These are phyloP conservation scores for Epirrhoe alternata DNA, from an alignment of 2,888 invertebrate genomes.

Conservation along the genomic window DNA sequence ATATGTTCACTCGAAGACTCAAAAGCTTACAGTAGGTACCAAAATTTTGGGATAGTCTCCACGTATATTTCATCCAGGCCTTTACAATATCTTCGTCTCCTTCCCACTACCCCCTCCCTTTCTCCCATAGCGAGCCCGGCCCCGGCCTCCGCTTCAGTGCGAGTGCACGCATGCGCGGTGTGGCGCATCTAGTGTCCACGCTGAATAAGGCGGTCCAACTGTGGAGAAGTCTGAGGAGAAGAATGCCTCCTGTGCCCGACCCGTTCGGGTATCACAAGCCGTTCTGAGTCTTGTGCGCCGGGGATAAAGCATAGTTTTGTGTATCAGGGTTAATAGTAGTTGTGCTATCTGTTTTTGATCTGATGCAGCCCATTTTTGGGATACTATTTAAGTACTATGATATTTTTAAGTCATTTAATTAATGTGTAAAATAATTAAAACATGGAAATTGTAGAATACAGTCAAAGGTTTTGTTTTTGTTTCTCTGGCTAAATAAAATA, in stretches of 20 bases:
- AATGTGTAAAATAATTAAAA: neutral
- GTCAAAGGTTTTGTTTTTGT: constrained; percentile 36
- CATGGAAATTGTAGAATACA: neutral
- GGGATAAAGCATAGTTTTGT: neutral
- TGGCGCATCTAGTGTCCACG: constrained; percentile 35
- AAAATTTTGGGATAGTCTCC: too few relatives aligned
- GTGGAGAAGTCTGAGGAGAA: constrained; percentile 33
- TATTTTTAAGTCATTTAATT: neutral
- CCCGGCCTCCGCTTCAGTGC: neutral
- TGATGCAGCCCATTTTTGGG: too few relatives aligned
- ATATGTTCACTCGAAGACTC: too few relatives aligned
- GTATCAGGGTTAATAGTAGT: neutral
- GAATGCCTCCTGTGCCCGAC: constrained; percentile 25
- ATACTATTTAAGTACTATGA: too few relatives aligned
- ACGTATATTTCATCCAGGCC: too few relatives aligned
- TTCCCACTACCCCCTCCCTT: constrained; percentile 8
- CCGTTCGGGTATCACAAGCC: constrained; percentile 22
- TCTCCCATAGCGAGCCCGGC: constrained; percentile 14
- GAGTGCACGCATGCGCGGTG: constrained; percentile 37
- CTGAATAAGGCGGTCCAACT: constrained; percentile 38
- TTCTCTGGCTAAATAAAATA: constrained; percentile 49
- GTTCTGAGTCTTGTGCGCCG: constrained; percentile 16
- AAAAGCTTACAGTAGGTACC: too few relatives aligned
- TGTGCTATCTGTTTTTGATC: too few relatives aligned
- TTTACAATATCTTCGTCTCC: neutral